These are phyloP conservation scores for Camponotus vicinus DNA, from an alignment of 1,140 invertebrate genomes.

Conservation along the genomic window DNA sequence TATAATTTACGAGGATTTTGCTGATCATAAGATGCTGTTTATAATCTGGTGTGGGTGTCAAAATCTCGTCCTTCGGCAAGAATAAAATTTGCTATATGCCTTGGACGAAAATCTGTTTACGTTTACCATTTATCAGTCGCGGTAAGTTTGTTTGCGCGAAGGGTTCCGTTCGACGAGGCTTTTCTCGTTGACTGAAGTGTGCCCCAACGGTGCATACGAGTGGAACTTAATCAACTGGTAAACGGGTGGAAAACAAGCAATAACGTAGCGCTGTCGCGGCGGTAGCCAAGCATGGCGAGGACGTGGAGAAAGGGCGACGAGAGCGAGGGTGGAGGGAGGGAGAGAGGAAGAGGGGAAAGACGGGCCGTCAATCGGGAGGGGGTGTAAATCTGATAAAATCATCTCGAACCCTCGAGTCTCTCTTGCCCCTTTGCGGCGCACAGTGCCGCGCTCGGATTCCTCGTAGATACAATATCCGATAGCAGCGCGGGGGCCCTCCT, in stretches of 20 bases:
- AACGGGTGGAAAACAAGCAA: conserved; percentile 86
- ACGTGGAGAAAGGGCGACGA: conserved; percentile 51
- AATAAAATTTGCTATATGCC: neutral
- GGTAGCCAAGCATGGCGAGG: conserved; percentile 66
- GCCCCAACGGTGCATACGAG: conserved; percentile 63
- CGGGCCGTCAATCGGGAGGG: conserved; percentile 72
- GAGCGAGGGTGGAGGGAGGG: neutral
- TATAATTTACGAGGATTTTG: neutral
- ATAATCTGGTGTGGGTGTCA: neutral
- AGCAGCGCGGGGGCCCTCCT: conserved; percentile 63
- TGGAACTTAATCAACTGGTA: conserved; percentile 85
- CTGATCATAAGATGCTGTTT: neutral
- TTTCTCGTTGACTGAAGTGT: conserved; percentile 30
- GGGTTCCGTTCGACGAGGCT: conserved; percentile 20
- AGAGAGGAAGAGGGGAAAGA: conserved; percentile 25
- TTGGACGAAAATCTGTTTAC: conserved; percentile 36
- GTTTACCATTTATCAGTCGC: conserved; percentile 25
- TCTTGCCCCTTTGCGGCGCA: conserved; percentile 67
- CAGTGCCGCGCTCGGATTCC: conserved; percentile 70
- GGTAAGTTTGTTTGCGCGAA: conserved; percentile 46
- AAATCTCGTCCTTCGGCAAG: neutral
- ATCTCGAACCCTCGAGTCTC: conserved; percentile 80
- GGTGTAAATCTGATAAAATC: conserved; percentile 86
- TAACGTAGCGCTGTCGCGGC: conserved; percentile 74
- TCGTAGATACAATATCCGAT: conserved; percentile 79